phyloP scores from a whole-genome alignment of 2,113 vertebrate species.

The Athene cunicularia region DNA sequence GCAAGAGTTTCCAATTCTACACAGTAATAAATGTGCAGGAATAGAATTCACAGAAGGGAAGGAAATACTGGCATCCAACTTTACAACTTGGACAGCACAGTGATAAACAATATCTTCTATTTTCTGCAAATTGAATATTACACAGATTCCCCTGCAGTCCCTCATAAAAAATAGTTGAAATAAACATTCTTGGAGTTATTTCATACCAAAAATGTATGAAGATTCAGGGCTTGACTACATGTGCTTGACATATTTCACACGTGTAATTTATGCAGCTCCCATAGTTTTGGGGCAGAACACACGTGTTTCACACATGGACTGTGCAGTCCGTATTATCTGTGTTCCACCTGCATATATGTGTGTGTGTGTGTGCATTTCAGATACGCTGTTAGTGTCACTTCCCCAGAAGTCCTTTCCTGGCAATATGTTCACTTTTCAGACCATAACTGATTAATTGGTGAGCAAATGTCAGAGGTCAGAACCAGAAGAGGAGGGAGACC shows the following conservation, averaged over 20 bases:
- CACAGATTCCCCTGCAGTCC: neutral
- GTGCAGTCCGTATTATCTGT: conserved; percentile 65
- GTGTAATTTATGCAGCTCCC: conserved; percentile 77
- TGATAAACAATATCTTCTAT: conserved; percentile 23
- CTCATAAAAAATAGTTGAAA: conserved; percentile 10
- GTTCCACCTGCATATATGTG: conserved; percentile 9
- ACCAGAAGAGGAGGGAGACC: neutral
- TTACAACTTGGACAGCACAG: neutral
- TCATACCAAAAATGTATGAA: conserved; percentile 46
- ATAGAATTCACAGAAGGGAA: conserved; percentile 28
- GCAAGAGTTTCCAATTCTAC: neutral
- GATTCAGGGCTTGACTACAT: conserved; percentile 65
- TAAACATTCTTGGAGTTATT: neutral
- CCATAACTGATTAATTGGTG: neutral
- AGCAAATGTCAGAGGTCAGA: conserved; percentile 11
- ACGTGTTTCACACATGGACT: conserved; percentile 78
- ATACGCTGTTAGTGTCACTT: neutral
- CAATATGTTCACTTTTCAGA: neutral
- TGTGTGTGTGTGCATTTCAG: neutral
- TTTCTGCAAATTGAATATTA: conserved; percentile 16
- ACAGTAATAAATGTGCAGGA: conserved; percentile 4
- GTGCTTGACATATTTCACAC: conserved; percentile 72
- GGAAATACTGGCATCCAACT: neutral
- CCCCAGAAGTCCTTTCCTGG: neutral
- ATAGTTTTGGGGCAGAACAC: conserved; percentile 55